Evolutionary conservation across 2,888 invertebrate species (phyloP), one percentile per base, ranked within the genome.

Genomic region (Tinea trinotella): DNA sequence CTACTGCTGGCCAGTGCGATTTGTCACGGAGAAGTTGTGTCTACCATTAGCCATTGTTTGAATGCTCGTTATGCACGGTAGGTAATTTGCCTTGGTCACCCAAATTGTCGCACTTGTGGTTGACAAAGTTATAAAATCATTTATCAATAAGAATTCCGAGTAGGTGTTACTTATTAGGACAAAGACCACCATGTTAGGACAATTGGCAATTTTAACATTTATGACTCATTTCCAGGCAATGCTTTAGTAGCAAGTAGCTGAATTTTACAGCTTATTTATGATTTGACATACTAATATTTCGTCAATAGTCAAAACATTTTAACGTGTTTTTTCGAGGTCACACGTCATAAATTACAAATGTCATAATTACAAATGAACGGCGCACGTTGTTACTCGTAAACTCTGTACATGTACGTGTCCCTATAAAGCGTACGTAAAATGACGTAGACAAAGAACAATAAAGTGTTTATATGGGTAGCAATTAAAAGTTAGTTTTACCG

Each of bases 31-130:
- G 40, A 65, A 64, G 69, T 70, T 66, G 68, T 70, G 64, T 65
- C 63, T 60, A 61, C 63, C 62, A 64, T 64, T 62, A 67, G 64
- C 71, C 67, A 81, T 83, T 83, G 83, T 82, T 78, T 73, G 68
- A 63, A 60, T 60, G 61, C 72, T 75, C 67, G 74, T 73, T 77
- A 74, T 72, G 73, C 72, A 57, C 60, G 62, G 67, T 66, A 59
- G 68, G 72, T 69, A 70, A 80, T 83, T 82, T 71, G 74, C 77
- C 75, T 70, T 76, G 80, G 79, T 70, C 53, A 55, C 59, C 68
- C 63, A 61, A 64, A 67, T 68, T 68, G 74, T 74, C 63, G 70
- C 69, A 70, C 67, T 76, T 71, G 74, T 65, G 75, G 76, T 67
- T 15, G 57, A 40, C 61, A 55, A 56, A 57, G 67, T 65, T 69